Base-by-base conservation (phyloP, 2,113 vertebrate species). In the Brachionichthys hirsutus region DNA sequence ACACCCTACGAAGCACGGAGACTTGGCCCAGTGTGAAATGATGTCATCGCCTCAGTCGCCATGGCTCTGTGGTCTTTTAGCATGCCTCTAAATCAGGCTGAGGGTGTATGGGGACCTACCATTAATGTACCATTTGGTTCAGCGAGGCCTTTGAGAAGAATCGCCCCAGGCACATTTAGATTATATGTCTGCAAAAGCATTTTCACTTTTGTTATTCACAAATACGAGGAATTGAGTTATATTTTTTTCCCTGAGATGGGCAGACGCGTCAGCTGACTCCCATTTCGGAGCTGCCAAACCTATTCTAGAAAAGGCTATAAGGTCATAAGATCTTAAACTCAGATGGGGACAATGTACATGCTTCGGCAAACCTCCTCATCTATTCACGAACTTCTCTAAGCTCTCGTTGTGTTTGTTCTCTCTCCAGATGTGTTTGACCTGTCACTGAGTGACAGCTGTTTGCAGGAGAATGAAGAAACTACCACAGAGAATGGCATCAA, bases 401-500 rank as follows among this genome's bases (percentile, higher is more conserved):
- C 53, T 12, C 55, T 73, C 24, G 70, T 49, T 35, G 12, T 57
- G 42, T 82, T 70, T 73, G 18, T 71, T 83, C 51, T 65, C 54
- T 54, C 50, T 59, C 34, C 83, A 94, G 95, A 96, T 80, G 78
- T 92, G 14, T 88, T 91, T 73, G 95, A 97, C 70, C 61, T 91
- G 69, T 81, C 75, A 0, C 2, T 91, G 76, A 89, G 82, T 80
- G 93, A 89, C 66, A 85, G 92, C 62, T 88, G 85, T 81, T 88
- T 89, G 3, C 85, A 90, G 35, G 94, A 96, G 54, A 94, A 93
- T 67, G 89, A 89, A 16, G 95, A 95, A 72, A 80, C 85, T 16
- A 87, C 54, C 0, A 53, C 93, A 48, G 95, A 98, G 65, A 95
- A 92, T 11, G 86, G 84, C 80, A 92, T 95, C 59, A 92, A 96